These are phyloP conservation scores for Acholoe squamosa DNA, from an alignment of 2,888 invertebrate genomes.

Conservation along the genomic window DNA sequence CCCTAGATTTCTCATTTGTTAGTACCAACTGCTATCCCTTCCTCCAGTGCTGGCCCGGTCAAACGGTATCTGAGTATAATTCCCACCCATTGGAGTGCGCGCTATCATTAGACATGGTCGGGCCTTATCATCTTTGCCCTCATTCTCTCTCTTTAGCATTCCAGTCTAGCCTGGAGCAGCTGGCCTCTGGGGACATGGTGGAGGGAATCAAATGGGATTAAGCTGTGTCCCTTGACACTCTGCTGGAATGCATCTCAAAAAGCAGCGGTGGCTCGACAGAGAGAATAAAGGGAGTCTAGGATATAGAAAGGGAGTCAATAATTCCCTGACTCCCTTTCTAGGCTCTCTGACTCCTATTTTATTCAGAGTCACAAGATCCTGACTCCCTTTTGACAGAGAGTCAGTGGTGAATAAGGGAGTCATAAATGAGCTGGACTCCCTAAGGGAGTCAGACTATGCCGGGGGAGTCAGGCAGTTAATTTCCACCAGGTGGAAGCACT, in stretches of 20 bases:
- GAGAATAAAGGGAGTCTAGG: too few relatives aligned
- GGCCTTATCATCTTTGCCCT: not conserved
- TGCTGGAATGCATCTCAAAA: not conserved
- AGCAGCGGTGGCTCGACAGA: too few relatives aligned
- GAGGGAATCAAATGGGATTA: not conserved
- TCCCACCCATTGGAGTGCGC: not conserved
- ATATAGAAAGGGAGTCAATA: too few relatives aligned
- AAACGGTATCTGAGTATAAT: conserved; percentile 9
- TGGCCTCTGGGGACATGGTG: not conserved
- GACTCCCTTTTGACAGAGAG: too few relatives aligned
- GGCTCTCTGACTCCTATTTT: too few relatives aligned
- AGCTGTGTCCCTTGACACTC: not conserved
- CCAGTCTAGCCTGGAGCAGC: conserved; percentile 1
- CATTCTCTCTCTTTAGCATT: not conserved
- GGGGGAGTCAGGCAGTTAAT: too few relatives aligned
- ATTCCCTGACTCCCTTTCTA: too few relatives aligned
- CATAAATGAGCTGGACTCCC: too few relatives aligned
- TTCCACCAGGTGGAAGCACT: too few relatives aligned
- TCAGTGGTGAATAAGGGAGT: too few relatives aligned
- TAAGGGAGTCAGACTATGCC: too few relatives aligned
- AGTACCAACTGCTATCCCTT: not conserved
- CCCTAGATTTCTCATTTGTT: not conserved
- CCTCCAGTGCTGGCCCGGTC: not conserved
- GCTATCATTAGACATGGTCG: not conserved
- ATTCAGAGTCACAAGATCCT: too few relatives aligned